A percentile compares a stretch with the other conserved stretches of the same genome.
phyloP scores from a whole-genome alignment of 2,888 invertebrate genomes.

The Eubasilissa splendida region DNA sequence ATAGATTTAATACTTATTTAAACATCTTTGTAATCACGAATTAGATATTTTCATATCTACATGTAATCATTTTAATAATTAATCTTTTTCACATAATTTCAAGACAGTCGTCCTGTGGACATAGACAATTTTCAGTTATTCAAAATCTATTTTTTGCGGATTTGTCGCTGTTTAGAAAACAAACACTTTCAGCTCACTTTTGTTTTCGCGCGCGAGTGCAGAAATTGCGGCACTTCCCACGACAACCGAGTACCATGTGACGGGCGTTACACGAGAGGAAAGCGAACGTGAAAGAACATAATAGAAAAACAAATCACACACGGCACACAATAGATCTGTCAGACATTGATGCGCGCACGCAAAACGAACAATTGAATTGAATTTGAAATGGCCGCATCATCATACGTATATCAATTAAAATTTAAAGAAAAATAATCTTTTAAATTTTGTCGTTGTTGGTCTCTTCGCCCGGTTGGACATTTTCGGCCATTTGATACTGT shows the following conservation, averaged over 20 bases:
- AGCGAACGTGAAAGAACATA: not conserved
- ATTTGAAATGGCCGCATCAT: too few species aligned
- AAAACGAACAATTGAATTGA: not conserved
- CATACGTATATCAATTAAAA: too few species aligned
- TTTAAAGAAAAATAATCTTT: too few species aligned
- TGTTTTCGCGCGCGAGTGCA: not conserved
- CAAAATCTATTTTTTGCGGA: not conserved
- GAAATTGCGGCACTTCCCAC: slow-evolving; percentile 9
- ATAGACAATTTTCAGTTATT: not conserved
- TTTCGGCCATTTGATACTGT: too few species aligned
- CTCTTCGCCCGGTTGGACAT: too few species aligned
- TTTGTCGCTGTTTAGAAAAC: not conserved
- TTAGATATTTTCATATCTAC: too few species aligned
- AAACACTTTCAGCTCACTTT: not conserved
- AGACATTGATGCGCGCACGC: slow-evolving; percentile 3
- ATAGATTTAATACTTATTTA: too few species aligned
- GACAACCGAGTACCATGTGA: not conserved
- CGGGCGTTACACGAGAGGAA: not conserved
- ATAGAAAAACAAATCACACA: not conserved
- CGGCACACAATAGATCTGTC: slow-evolving; percentile 1
- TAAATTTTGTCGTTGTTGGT: too few species aligned
- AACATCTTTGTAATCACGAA: too few species aligned
- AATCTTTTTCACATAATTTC: too few species aligned
- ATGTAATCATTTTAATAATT: too few species aligned
- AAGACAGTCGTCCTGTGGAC: not conserved